Conservation (phyloP, 1,140 invertebrate genomes). For the Solen grandis region DNA sequence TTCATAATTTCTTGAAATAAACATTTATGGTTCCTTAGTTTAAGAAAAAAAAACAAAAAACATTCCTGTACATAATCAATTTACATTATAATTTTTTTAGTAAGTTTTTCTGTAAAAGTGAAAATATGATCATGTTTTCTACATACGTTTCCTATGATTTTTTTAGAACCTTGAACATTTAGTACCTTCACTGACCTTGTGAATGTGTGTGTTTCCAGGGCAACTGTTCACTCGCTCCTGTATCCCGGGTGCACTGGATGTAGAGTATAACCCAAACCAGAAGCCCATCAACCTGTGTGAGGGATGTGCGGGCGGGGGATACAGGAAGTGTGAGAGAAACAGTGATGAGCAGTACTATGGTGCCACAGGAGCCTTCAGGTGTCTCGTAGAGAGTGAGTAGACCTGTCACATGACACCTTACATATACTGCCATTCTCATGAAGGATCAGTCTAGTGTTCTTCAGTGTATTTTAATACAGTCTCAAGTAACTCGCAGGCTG, state of each 20-base stretch:
- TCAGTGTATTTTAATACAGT: not conserved
- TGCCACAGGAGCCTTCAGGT: constrained; percentile 93
- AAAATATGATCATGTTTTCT: too few species aligned
- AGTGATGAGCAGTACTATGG: constrained; percentile 94
- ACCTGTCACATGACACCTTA: not conserved
- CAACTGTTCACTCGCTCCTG: constrained; percentile 96
- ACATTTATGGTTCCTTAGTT: too few species aligned
- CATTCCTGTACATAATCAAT: too few species aligned
- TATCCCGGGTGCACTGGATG: constrained; percentile 92
- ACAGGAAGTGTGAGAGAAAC: constrained; percentile 90
- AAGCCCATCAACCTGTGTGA: constrained; percentile 94
- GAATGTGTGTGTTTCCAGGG: too few species aligned
- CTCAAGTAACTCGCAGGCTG: too few species aligned
- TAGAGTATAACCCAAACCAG: constrained; percentile 86
- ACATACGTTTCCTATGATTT: too few species aligned
- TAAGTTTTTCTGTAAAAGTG: too few species aligned
- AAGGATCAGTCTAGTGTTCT: not conserved
- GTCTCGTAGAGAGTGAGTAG: constrained; percentile 90
- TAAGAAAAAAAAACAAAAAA: too few species aligned
- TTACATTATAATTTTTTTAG: too few species aligned
- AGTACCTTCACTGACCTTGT: too few species aligned
- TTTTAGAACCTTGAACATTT: too few species aligned
- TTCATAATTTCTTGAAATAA: too few species aligned
- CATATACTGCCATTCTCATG: not conserved
- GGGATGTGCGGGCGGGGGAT: constrained; percentile 93